Conservation (phyloP, 2,113 vertebrate species). For the Glareola pratincola region DNA sequence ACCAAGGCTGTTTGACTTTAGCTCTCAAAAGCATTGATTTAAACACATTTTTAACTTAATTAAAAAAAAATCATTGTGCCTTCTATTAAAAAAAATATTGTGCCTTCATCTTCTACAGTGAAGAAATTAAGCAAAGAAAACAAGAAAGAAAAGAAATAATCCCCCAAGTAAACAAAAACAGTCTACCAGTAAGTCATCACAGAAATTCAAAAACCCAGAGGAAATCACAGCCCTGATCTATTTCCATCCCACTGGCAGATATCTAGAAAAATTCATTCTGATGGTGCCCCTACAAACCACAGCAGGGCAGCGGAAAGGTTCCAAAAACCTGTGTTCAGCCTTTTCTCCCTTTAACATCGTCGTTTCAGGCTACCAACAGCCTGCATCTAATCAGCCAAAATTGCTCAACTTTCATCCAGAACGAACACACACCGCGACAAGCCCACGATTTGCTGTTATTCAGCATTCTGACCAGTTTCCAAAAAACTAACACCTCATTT, state of each 20-base stretch:
- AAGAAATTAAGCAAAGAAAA: not conserved
- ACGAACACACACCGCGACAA: accelerated
- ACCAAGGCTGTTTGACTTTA: not conserved
- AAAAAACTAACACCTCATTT: not conserved
- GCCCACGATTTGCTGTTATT: not conserved
- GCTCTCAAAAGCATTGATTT: not conserved
- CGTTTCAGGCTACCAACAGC: not conserved
- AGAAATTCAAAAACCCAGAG: not conserved
- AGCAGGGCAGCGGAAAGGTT: not conserved
- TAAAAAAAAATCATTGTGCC: not conserved
- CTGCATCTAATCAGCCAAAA: not conserved
- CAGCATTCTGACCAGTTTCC: not conserved
- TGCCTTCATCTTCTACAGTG: not conserved
- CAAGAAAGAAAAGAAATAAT: not conserved
- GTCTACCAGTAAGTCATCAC: not conserved
- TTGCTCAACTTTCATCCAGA: not conserved
- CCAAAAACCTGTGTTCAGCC: not conserved
- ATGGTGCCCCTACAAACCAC: not conserved
- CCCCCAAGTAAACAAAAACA: not conserved
- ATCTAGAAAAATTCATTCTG: not conserved
- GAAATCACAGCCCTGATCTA: not conserved
- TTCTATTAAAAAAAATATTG: not conserved
- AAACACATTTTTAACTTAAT: not conserved
- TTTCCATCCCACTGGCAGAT: not conserved
- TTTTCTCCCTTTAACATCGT: not conserved